These are phyloP conservation scores for Pycnonotus jocosus DNA, from an alignment of 2,113 vertebrate species.

Conservation along the genomic window DNA sequence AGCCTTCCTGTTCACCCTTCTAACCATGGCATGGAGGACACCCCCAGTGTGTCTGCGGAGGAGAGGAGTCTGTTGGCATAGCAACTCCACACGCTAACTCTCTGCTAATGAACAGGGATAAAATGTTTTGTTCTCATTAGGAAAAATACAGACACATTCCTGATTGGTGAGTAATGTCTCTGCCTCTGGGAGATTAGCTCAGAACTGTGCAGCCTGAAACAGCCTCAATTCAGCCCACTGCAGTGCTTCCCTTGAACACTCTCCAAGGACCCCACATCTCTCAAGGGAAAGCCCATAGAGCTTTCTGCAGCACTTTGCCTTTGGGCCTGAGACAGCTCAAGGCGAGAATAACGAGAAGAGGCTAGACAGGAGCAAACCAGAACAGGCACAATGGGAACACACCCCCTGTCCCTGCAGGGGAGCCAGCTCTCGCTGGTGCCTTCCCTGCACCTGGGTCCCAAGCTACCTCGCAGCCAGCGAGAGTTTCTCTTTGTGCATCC, in stretches of 20 bases:
- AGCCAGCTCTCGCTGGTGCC: background rate
- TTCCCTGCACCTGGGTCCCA: background rate
- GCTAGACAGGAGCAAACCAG: slow-evolving; percentile 24
- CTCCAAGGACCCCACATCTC: background rate
- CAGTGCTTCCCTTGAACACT: slow-evolving; percentile 19
- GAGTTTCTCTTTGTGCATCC: background rate
- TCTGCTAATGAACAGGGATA: slow-evolving; percentile 65
- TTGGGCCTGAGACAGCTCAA: slow-evolving; percentile 21
- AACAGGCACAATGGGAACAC: slow-evolving; percentile 7
- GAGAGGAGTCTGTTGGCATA: slow-evolving; percentile 66
- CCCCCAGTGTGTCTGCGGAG: slow-evolving; percentile 34
- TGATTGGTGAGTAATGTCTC: slow-evolving; percentile 72
- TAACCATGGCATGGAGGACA: slow-evolving; percentile 37
- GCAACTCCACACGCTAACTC: slow-evolving; percentile 61
- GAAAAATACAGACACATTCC: slow-evolving; percentile 72
- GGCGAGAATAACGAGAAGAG: slow-evolving; percentile 37
- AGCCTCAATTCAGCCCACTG: slow-evolving; percentile 45
- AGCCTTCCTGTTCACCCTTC: slow-evolving; percentile 48
- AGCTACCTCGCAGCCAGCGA: background rate
- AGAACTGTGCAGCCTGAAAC: slow-evolving; percentile 58
- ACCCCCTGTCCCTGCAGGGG: background rate
- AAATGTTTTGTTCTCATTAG: slow-evolving; percentile 74
- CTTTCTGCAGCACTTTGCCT: slow-evolving; percentile 4
- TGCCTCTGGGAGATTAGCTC: slow-evolving; percentile 62
- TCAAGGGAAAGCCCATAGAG: background rate